phyloP scores from a whole-genome alignment of 2,797 vertebrate genomes.

The Aeoliscus strigatus region DNA sequence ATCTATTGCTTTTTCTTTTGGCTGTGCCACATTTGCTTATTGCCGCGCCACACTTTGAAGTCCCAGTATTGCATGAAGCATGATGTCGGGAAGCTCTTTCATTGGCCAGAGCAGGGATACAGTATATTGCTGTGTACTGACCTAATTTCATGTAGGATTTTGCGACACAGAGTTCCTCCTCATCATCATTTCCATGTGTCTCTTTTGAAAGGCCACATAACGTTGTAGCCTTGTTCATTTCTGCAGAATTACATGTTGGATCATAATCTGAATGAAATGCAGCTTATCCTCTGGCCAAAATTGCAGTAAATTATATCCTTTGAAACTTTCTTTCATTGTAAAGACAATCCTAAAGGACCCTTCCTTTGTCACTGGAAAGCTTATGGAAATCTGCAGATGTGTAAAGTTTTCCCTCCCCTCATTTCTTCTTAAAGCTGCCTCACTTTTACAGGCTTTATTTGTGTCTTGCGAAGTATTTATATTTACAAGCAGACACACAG shows the following conservation, averaged over 20 bases:
- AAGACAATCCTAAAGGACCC: slow-evolving; percentile 14
- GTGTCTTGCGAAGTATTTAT: slow-evolving; percentile 72
- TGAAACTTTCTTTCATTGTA: slow-evolving; percentile 3
- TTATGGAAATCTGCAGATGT: slow-evolving; percentile 11
- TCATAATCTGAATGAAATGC: slow-evolving; percentile 23
- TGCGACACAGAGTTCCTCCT: slow-evolving; percentile 34
- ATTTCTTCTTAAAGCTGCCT: slow-evolving; percentile 69
- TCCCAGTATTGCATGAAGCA: slow-evolving; percentile 24
- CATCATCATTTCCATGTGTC: slow-evolving; percentile 29
- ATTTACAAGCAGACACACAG: slow-evolving; percentile 71
- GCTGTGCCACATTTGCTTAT: slow-evolving; percentile 20
- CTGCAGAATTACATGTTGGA: too few relatives aligned
- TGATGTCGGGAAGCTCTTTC: slow-evolving; percentile 41
- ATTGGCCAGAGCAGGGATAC: slow-evolving; percentile 26
- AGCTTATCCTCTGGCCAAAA: slow-evolving; percentile 5
- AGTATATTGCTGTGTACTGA: slow-evolving; percentile 49
- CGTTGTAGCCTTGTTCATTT: slow-evolving; percentile 17
- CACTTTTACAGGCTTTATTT: slow-evolving; percentile 71
- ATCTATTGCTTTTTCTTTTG: slow-evolving; percentile 27
- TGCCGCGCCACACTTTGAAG: slow-evolving; percentile 54
- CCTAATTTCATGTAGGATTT: slow-evolving; percentile 59
- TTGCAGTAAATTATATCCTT: too few relatives aligned
- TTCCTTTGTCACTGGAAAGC: slow-evolving; percentile 24
- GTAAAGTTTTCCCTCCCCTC: slow-evolving; percentile 42
- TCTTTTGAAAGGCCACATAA: slow-evolving; percentile 31